Evolutionary conservation across 2,888 invertebrate genomes (phyloP), one percentile per base, ranked within the genome.

Genomic region (Carterocephalus palaemon): DNA sequence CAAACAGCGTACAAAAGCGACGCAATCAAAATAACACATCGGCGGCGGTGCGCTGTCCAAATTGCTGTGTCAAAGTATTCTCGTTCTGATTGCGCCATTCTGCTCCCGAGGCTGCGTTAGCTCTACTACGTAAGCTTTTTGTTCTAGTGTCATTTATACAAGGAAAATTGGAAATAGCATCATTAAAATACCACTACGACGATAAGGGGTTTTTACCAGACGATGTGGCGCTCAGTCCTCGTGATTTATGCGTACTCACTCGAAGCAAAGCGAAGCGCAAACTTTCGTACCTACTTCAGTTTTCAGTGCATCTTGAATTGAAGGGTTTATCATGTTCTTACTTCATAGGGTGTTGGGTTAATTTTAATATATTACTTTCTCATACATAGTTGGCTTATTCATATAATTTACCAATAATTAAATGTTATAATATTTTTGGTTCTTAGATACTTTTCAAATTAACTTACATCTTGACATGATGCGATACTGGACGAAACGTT

Each of bases 1-100:
- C 71, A 72, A 39, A 45, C 64, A 64, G 61, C 67, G 67, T 71
- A 75, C 75, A 80, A 78, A 78, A 74, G 75, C 75, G 71, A 62
- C 71, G 75, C 80, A 79, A 80, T 83, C 79, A 81, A 79, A 83
- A 82, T 78, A 82, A 82, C 75, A 81, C 77, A 79, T 81, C 68
- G 77, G 67, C 66, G 67, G 67, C 68, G 60, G 54, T 62, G 70
- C 72, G 66, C 70, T 68, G 68, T 66, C 76, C 73, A 77, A 83
- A 83, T 82, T 80, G 81, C 81, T 80, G 75, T 78, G 82, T 82
- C 83, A 83, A 75, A 80, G 77, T 79, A 76, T 77, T 77, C 75
- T 71, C 75, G 69, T 74, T 66, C 71, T 82, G 83, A 83, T 85
- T 85, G 82, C 78, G 78, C 77, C 69, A 78, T 83, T 84, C 79